Base-by-base conservation (phyloP, 2,888 invertebrate genomes). In the Cantharis flavilabris region DNA sequence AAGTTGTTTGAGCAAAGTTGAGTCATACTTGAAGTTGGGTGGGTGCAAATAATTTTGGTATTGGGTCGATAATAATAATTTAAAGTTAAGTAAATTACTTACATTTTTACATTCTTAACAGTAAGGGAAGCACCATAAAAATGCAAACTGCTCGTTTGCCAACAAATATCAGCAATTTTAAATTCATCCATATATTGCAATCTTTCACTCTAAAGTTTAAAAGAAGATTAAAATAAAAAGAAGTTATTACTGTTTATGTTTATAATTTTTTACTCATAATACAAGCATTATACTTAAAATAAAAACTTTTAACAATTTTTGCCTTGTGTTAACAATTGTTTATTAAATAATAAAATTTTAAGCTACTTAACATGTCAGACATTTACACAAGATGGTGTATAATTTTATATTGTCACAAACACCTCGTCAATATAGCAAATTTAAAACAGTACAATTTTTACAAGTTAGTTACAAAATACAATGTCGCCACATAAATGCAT, bases 311-410 rank as follows among this genome's bases (percentile, higher is more conserved):
- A 84, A 84, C 84, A 84, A 82, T 81, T 83, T 67, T 85, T 84
- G 84, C 84, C 84, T 79, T 78, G 76, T 77, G 79, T 84, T 83
- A 85, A 85, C 85, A 85, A 83, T 84, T 84, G 84, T 81, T 82
- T 67, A 23, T 20, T 76, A 81, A 82, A 82, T 79, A 69, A 78
- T 70, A 28, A 65, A 64, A 76, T 71, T 74, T 72, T 28, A 75
- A 79, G 76, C 76, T 79, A 79, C 78, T 16, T 23, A 23, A 65
- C 33, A 72, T 63, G 16, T 65, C 49, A 75, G 71, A 64, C 20
- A 30, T 64, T 65, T 72, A 70, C 70, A 72, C 67, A 65, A 73
- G 76, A 75, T 75, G 75, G 75, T 77, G 77, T 77, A 77, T 70
- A 73, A 73, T 75, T 75, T 49, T 75, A 74, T 75, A 77, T 77